Evolutionary conservation across 92 coral and sea anemone species (phyloP).

Genomic region (Porites cylindrica): DNA sequence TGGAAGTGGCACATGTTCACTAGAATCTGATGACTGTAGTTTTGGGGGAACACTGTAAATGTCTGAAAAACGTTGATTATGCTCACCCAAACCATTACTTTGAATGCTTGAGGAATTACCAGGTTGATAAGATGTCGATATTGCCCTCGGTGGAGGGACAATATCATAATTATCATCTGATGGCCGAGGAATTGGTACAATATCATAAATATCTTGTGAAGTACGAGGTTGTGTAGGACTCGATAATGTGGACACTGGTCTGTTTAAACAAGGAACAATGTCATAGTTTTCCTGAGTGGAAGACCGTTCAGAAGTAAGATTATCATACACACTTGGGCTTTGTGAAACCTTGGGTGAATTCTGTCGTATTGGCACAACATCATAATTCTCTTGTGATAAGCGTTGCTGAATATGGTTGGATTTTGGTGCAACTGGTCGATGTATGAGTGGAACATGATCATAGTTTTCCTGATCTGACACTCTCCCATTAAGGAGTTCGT

Average conservation of each 20-base stretch:
- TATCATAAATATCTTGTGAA: slow-evolving; percentile 42
- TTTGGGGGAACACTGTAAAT: slow-evolving; percentile 35
- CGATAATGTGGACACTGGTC: slow-evolving; percentile 2
- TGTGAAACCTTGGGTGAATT: neutral
- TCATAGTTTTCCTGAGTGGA: slow-evolving; percentile 37
- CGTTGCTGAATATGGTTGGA: slow-evolving; percentile 7
- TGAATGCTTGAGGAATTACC: neutral
- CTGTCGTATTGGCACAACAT: slow-evolving; percentile 46
- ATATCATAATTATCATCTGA: slow-evolving; percentile 69
- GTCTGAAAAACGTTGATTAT: slow-evolving; percentile 22
- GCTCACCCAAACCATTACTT: neutral
- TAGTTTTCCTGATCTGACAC: slow-evolving; percentile 21
- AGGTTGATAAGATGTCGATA: neutral
- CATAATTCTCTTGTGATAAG: slow-evolving; percentile 65
- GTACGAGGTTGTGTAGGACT: slow-evolving; percentile 22
- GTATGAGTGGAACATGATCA: slow-evolving; percentile 17
- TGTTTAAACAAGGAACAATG: slow-evolving; percentile 9
- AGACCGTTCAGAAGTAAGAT: neutral
- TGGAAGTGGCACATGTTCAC: slow-evolving; percentile 55
- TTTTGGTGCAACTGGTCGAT: neutral
- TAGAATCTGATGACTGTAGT: neutral
- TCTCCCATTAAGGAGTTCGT: neutral
- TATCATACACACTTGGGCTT: slow-evolving; percentile 12
- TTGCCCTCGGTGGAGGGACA: slow-evolving; percentile 68
- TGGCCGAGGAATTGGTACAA: slow-evolving; percentile 71